Base-by-base conservation (phyloP, 2,113 vertebrate species). In the Sturnira hondurensis region DNA sequence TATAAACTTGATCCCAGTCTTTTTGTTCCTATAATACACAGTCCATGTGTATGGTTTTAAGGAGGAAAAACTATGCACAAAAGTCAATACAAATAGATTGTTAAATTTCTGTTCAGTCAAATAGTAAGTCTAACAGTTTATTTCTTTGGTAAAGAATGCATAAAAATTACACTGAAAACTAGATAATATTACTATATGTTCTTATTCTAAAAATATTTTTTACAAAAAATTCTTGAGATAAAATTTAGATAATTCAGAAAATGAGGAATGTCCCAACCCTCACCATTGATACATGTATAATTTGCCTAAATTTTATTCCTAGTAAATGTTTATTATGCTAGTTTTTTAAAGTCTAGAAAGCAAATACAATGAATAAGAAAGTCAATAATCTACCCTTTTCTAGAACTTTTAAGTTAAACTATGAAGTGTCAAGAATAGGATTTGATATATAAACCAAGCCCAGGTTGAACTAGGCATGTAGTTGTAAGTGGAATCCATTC, bases 241-340 rank as follows among this genome's bases (percentile, higher is more conserved):
- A 85, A 91, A 93, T 13, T 54, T 24, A 93, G 56, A 76, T 88
- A 67, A 85, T 58, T 93, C 41, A 63, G 50, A 86, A 91, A 96
- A 81, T 28, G 31, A 22, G 14, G 36, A 84, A 36, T 91, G 54
- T 85, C 68, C 61, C 71, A 86, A 80, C 58, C 14, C 3, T 87
- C 78, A 87, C 0, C 28, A 43, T 14, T 61, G 50, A 83, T 76
- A 12, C 31, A 68, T 82, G 15, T 93, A 13, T 81, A 71, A 61
- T 63, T 92, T 78, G 28, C 58, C 41, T 94, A 86, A 93, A 83
- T 28, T 45, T 58, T 74, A 87, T 84, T 92, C 19, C 56, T 86
- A 52, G 19, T 47, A 54, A 83, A 63, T 81, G 86, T 65, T n/a
- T 74, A 81, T 65, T 67, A 78, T 9, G 8, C 31, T 86, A 26